Evolutionary conservation across 2,888 invertebrate genomes (phyloP).

Genomic region (Caenorhabditis auriculariae): DNA sequence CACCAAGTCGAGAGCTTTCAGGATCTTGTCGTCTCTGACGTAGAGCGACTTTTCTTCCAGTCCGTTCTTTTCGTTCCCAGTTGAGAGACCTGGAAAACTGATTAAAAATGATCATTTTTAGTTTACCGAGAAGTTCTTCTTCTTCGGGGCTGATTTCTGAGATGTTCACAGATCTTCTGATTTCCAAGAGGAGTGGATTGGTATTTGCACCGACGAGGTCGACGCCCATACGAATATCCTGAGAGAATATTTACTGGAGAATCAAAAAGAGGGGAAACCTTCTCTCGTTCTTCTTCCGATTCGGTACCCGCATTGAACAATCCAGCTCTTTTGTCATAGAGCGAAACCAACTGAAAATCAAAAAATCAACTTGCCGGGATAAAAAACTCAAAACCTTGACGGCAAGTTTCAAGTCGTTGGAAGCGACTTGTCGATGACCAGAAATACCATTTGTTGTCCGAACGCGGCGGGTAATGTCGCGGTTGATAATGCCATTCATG

Average conservation of each 20-base stretch:
- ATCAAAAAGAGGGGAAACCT: no score
- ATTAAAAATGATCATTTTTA: neutral
- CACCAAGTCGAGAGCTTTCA: constrained; percentile 69
- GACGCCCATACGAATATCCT: constrained; percentile 40
- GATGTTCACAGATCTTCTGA: no score
- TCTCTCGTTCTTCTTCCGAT: constrained; percentile 29
- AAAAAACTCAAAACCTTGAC: constrained; percentile 58
- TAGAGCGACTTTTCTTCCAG: constrained; percentile 64
- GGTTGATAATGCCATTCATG: constrained; percentile 90
- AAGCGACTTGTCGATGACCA: constrained; percentile 78
- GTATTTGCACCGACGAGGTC: constrained; percentile 29
- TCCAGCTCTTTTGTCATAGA: constrained; percentile 65
- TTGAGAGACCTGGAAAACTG: constrained; percentile 11
- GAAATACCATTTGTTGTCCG: constrained; percentile 88
- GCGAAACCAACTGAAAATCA: constrained; percentile 63
- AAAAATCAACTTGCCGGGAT: neutral
- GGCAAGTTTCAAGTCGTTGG: constrained; percentile 66
- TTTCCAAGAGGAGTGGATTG: constrained; percentile 20
- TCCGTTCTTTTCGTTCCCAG: constrained; percentile 2
- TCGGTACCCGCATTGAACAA: constrained; percentile 63
- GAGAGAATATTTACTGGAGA: no score
- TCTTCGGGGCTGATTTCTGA: constrained; percentile 98
- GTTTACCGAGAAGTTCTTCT: constrained; percentile 74
- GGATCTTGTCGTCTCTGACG: constrained; percentile 75
- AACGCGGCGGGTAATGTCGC: constrained; percentile 89